These are phyloP conservation scores for Notolepis coatsorum DNA, from an alignment of 2,797 vertebrate genomes.

Conservation along the genomic window DNA sequence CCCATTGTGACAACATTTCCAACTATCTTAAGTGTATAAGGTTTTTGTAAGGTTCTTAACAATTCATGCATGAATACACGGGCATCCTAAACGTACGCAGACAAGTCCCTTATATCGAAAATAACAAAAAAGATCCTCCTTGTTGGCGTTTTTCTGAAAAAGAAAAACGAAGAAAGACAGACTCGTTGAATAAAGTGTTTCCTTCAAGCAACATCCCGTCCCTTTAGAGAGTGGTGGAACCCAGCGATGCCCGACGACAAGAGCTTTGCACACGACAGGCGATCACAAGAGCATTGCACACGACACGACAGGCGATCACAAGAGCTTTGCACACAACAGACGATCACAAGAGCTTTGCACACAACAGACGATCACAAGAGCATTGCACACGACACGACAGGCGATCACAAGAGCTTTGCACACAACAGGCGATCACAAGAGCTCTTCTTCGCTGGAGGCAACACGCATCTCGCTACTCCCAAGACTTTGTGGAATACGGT, in stretches of 20 bases:
- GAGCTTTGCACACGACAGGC: too few species aligned
- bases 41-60: constrained; percentile 24
- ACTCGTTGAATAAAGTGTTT: constrained; percentile 2
- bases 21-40: constrained; percentile 51
- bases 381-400: too few species aligned
- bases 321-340: too few species aligned
- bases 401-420: too few species aligned
- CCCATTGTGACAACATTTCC: constrained; percentile 1
- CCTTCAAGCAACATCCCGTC: constrained; percentile 11
- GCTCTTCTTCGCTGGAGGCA: too few species aligned
- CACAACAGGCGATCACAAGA: too few species aligned
- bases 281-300: too few species aligned
- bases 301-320: too few species aligned
- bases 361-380: too few species aligned
- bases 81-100: neutral
- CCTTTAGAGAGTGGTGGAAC: constrained; percentile 19
- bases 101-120: constrained; percentile 27
- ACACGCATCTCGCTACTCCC: too few species aligned
- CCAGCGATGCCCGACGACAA: neutral
- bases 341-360: too few species aligned
- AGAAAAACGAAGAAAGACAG: constrained; percentile 11
- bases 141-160: constrained; percentile 14
- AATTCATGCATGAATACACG: constrained; percentile 9
- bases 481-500: constrained; percentile 6
- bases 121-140: constrained; percentile 13